Evolutionary conservation across 2,797 vertebrate species (phyloP), one percentile per base, ranked within the genome.

Genomic region (Garrulus glandarius): DNA sequence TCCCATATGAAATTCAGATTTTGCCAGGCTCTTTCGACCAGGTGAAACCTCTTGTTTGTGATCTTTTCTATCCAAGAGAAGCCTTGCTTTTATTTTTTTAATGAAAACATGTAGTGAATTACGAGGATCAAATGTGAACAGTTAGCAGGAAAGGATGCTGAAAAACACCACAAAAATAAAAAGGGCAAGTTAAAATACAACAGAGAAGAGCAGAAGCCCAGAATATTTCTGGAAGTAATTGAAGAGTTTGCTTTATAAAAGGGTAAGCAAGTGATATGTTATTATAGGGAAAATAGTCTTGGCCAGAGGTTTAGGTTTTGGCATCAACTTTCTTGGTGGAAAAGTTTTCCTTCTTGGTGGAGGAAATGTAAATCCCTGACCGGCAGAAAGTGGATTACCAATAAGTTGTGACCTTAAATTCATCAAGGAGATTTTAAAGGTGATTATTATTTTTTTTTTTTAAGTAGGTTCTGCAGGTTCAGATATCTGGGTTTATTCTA

Each of bases 161-260:
- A 49, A 71, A 92, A 94, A 41, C 29, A 61, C 24, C 50, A 59
- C 18, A 69, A 53, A 47, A 20, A 36, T 12, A n/a, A 69, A 89
- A 94, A 84, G 7, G 16, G 13, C 9, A 76, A 82, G 57, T 41
- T 79, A 32, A 77, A 91, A 52, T 60, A 63, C 2, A 74, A 4
- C 32, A 63, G 56, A 71, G 61, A 92, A 43, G 11, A 83, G 44
- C 41, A 87, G 37, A 91, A 87, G 20, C 23, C 23, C n/a, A 59
- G 36, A 71, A 15, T 86, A 74, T 63, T 93, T 92, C 89, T 94
- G 87, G 68, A 93, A 87, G 13, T 32, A 89, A 36, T 79, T 88
- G 50, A 79, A 34, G 43, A 72, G 8, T 67, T 90, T 92, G 30
- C 47, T 87, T 89, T 70, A 59, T 46, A 26, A 65, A 76, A 76